phyloP scores from a whole-genome alignment of 2,113 vertebrate species.

The Mionectes macconnelli region DNA sequence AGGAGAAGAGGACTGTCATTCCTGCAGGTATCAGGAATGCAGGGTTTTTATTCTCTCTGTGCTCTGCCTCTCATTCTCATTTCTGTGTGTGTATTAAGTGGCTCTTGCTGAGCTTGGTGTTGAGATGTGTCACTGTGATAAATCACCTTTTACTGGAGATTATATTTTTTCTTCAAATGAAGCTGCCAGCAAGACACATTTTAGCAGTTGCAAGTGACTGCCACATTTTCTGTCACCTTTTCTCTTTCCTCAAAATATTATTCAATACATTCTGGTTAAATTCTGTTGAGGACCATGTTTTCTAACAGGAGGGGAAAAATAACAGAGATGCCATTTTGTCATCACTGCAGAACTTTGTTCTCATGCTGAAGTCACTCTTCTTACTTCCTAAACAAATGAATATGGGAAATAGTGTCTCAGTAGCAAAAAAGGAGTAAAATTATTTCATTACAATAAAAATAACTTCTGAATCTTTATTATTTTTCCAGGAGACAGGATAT shows the following conservation, averaged over 20 bases:
- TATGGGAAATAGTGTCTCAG: not conserved
- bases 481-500: not conserved
- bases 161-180: conserved; percentile 44
- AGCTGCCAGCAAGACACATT: conserved; percentile 35
- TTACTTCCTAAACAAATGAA: not conserved
- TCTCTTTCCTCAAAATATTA: not conserved
- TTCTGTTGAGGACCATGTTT: not conserved
- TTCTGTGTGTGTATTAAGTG: conserved; percentile 5
- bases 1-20: not conserved
- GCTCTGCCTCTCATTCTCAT: not conserved
- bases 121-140: conserved; percentile 29
- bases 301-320: not conserved
- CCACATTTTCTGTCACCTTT: not conserved
- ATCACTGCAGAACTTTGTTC: not conserved
- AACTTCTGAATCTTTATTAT: not conserved
- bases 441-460: not conserved
- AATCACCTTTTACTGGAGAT: conserved; percentile 17
- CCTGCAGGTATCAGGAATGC: not conserved
- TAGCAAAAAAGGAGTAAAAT: not conserved
- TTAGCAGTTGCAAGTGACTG: not conserved
- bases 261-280: not conserved
- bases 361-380: not conserved
- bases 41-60: not conserved
- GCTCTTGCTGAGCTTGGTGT: conserved; percentile 15
- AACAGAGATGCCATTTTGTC: not conserved